phyloP scores from a whole-genome alignment of 2,113 vertebrate genomes.

The Anguilla rostrata region DNA sequence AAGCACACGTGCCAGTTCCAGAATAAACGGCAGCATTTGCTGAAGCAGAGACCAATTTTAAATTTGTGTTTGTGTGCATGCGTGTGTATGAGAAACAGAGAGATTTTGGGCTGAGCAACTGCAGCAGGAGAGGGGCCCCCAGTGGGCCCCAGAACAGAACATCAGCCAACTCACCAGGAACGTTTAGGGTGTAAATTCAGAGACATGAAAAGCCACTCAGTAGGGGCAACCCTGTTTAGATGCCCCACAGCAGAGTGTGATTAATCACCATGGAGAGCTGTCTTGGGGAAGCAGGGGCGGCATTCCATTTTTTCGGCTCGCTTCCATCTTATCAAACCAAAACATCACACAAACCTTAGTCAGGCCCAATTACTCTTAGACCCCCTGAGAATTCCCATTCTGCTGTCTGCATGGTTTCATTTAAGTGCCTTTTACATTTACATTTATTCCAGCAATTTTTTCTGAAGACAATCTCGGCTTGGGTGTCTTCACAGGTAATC shows the following conservation, averaged over 20 bases:
- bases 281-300: neutral
- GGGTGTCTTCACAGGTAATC: no score
- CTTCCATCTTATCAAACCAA: conserved; percentile 4
- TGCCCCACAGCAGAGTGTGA: neutral
- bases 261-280: neutral
- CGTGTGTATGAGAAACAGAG: neutral
- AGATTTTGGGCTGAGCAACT: neutral
- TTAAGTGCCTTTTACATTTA: conserved; percentile 42
- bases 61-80: neutral
- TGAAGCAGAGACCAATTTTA: neutral
- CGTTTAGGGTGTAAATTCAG: neutral
- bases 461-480: neutral
- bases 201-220: neutral
- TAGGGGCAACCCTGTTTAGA: neutral
- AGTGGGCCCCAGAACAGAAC: neutral
- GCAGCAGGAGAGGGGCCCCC: neutral
- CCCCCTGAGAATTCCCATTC: no score
- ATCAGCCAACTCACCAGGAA: neutral
- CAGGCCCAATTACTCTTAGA: neutral
- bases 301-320: neutral
- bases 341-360: neutral
- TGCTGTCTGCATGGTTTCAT: conserved; percentile 19
- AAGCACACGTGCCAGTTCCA: neutral
- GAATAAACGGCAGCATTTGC: conserved; percentile 15
- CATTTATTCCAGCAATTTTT: conserved; percentile 16